phyloP scores from a whole-genome alignment of 2,888 invertebrate genomes.

The Idaea aversata region DNA sequence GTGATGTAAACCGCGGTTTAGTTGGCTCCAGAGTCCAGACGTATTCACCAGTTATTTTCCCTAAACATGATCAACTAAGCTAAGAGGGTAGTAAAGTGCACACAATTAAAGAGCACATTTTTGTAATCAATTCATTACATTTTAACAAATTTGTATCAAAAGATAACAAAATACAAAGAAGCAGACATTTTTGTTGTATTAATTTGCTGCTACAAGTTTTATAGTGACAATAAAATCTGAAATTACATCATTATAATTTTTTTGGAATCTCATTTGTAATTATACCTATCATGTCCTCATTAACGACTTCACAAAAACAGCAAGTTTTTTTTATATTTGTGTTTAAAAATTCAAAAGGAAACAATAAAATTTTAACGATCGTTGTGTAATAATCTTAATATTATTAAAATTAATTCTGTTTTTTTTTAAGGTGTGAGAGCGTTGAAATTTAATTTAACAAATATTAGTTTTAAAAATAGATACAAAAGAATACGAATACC shows the following conservation, averaged over 20 bases:
- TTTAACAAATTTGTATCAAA: too few species aligned
- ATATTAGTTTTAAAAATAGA: neutral
- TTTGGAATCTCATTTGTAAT: conserved; percentile 2
- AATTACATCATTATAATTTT: neutral
- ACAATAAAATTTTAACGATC: neutral
- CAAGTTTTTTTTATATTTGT: neutral
- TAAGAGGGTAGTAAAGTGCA: too few species aligned
- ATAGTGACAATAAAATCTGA: neutral
- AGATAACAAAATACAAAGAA: neutral
- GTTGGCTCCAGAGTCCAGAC: too few species aligned
- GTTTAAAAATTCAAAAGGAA: neutral
- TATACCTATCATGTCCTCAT: neutral
- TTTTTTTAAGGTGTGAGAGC: neutral
- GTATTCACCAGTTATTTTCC: too few species aligned
- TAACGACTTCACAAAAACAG: neutral
- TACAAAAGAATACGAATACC: neutral
- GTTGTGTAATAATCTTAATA: neutral
- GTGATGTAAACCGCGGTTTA: too few species aligned
- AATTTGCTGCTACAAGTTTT: neutral
- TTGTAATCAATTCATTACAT: too few species aligned
- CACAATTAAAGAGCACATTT: too few species aligned
- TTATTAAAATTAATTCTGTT: neutral
- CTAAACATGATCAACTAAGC: too few species aligned
- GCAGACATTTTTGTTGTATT: neutral
- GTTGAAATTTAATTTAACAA: neutral